Base-by-base conservation (phyloP, 2,797 vertebrate genomes). In the Morus bassanus region DNA sequence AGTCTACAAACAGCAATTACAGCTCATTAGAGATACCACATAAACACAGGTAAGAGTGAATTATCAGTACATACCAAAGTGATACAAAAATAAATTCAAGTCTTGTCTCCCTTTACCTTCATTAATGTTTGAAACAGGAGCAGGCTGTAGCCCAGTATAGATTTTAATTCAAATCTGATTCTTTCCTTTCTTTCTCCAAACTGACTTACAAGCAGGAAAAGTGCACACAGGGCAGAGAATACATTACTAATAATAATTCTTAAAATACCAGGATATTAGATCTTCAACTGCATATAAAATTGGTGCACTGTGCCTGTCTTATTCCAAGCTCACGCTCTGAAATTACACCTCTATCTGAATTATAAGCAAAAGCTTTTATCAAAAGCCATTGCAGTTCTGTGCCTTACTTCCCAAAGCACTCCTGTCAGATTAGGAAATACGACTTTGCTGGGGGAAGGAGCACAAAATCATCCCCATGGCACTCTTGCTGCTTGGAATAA, bases 261-360 rank as follows among this genome's bases (percentile, higher is more conserved):
- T 88, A 76, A 91, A 90, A 83, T 69, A 88, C 33, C 39, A 85
- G 59, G 31, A 61, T 74, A 93, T 90, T 94, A 93, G 54, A 65
- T 56, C 67, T 90, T 90, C 59, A 65, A 6, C 39, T 81, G 68
- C 81, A 35, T 30, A 73, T 68, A 46, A 77, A 88, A 74, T 9
- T 17, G 57, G 86, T 53, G 56, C 63, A 84, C 31, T 30, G 5
- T n/a, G 28, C 35, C 46, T 59, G 35, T 48, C 88, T 77, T 33
- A 72, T 21, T 81, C 35, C 28, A 79, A 70, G 46, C 74, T 70
- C 11, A 30, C 15, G 50, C 46, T 81, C 79, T 63, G 65, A 91
- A 96, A 88, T 41, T 41, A 31, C 25, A 18, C 35, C 37, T 85
- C 17, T 77, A n/a, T 35, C 46, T 69, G 28, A 89, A 88, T 85